Conservation (phyloP, 2,113 vertebrate genomes). For the Limanda limanda region DNA sequence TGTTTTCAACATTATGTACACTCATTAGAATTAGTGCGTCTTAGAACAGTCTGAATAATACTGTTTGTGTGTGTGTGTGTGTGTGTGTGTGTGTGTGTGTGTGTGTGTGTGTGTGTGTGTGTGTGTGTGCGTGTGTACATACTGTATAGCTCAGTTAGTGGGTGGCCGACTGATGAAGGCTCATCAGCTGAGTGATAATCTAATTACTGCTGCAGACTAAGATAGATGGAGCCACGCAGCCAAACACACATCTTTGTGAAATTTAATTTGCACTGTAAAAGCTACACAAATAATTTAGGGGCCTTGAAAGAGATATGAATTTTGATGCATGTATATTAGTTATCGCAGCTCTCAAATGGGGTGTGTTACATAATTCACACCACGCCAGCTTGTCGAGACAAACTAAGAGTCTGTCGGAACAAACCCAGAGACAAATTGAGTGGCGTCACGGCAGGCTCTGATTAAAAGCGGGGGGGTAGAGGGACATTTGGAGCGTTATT, state of each 20-base stretch:
- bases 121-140: neutral
- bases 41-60: neutral
- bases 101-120: neutral
- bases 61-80: neutral
- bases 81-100: neutral
- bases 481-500: constrained; percentile 64
- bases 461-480: constrained; percentile 69
- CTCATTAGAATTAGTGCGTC: neutral
- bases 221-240: constrained; percentile 65
- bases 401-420: constrained; percentile 57
- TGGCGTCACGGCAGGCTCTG: constrained; percentile 56
- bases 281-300: constrained; percentile 70
- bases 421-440: constrained; percentile 68
- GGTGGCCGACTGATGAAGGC: constrained; percentile 53
- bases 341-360: constrained; percentile 58
- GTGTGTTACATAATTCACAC: constrained; percentile 68
- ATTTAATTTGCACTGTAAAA: constrained; percentile 73
- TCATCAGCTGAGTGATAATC: constrained; percentile 76
- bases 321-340: constrained; percentile 66
- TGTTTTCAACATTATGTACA: neutral
- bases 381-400: constrained; percentile 52
- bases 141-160: constrained; percentile 34
- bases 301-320: constrained; percentile 64
- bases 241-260: constrained; percentile 68
- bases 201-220: constrained; percentile 73